A percentile compares a stretch with the other conserved stretches of the same genome.
phyloP scores from a whole-genome alignment of 2,797 vertebrate genomes.

The Enteromius trimaculatus region DNA sequence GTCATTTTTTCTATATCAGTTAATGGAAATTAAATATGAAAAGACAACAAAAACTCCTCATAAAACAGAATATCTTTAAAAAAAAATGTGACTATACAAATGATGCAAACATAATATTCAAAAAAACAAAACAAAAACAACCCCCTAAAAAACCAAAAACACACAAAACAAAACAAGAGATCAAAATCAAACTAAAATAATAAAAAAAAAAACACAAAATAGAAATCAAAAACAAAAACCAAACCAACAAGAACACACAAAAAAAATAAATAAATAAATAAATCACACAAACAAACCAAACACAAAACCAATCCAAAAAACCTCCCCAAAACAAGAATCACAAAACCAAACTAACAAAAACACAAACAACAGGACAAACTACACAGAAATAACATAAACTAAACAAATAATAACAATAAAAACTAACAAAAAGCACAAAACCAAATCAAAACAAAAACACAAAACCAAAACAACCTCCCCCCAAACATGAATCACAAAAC shows the following conservation, averaged over 20 bases:
- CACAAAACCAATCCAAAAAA: not conserved
- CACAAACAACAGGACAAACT: not conserved
- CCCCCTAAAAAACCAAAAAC: not conserved
- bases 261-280: too few species aligned
- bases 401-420: not conserved
- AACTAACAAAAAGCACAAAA: too few species aligned
- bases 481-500: not conserved
- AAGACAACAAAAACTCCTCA: not conserved
- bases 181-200: not conserved
- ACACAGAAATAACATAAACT: not conserved
- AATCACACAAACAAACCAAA: too few species aligned
- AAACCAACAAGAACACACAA: too few species aligned
- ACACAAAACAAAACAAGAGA: too few species aligned
- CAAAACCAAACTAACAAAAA: not conserved
- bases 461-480: not conserved
- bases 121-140: not conserved
- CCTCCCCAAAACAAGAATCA: too few species aligned
- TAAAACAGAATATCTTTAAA: not conserved
- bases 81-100: not conserved
- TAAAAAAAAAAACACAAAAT: too few species aligned
- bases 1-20: not conserved
- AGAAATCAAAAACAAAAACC: too few species aligned
- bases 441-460: not conserved
- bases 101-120: not conserved
- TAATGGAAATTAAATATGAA: not conserved